phyloP scores from a whole-genome alignment of 2,888 invertebrate species.

The Incurvaria masculella region DNA sequence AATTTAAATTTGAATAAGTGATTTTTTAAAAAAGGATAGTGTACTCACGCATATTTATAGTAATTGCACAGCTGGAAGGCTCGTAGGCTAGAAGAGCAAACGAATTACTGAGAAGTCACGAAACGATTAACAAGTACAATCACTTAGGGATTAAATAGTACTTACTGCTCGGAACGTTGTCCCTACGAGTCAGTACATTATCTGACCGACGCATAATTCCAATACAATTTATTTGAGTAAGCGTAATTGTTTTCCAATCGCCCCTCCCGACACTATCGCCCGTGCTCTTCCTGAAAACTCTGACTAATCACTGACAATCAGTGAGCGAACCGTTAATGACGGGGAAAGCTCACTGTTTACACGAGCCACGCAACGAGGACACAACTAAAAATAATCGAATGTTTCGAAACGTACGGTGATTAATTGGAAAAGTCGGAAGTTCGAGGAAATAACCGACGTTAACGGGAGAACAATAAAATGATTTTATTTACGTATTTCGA shows the following conservation, averaged over 20 bases:
- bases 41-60: constrained; percentile 53
- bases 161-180: constrained; percentile 49
- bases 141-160: constrained; percentile 19
- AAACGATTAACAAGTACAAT: not conserved
- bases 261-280: too few species aligned
- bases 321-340: not conserved
- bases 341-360: not conserved
- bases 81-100: constrained; percentile 49
- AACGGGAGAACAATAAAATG: constrained; percentile 20
- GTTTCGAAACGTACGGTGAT: not conserved
- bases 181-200: constrained; percentile 18
- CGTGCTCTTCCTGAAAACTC: not conserved
- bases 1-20: too few species aligned
- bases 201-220: not conserved
- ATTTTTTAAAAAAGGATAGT: too few species aligned
- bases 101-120: constrained; percentile 1
- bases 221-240: not conserved
- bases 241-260: too few species aligned
- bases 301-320: not conserved
- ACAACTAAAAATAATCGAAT: not conserved
- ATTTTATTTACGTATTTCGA: constrained; percentile 63
- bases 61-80: constrained; percentile 53
- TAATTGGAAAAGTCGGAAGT: too few species aligned
- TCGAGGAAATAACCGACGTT: not conserved
- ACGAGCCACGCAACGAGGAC: not conserved